phyloP scores from a whole-genome alignment of 2,113 vertebrate genomes.

The Grammomys surdaster region DNA sequence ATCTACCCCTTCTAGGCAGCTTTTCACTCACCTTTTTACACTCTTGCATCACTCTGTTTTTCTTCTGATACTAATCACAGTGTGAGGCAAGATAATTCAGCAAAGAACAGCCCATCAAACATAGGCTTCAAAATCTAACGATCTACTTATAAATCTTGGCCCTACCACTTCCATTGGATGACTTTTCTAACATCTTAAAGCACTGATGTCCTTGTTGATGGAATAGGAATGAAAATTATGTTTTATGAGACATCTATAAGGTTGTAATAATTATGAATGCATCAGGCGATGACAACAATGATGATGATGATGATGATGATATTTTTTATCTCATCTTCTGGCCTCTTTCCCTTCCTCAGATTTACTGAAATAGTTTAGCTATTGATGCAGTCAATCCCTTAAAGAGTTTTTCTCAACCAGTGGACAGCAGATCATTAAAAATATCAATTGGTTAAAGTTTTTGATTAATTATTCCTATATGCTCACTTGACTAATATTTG shows the following conservation, averaged over 20 bases:
- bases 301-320: background rate
- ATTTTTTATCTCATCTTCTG: background rate
- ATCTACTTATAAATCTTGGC: constrained; percentile 17
- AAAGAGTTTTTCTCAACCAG: constrained; percentile 47
- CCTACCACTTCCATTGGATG: constrained; percentile 24
- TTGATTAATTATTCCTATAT: constrained; percentile 69
- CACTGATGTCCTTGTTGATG: background rate
- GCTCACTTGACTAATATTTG: constrained; percentile 63
- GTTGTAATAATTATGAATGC: constrained; percentile 27
- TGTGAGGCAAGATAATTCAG: constrained; percentile 18
- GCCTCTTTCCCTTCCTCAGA: background rate
- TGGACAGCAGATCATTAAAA: constrained; percentile 59
- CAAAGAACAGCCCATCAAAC: background rate
- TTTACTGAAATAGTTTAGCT: constrained; percentile 44
- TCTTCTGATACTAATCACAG: constrained; percentile 47
- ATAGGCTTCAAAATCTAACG: background rate
- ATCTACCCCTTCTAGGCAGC: constrained; percentile 2
- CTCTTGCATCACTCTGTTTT: constrained; percentile 26
- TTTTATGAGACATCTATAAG: constrained; percentile 1
- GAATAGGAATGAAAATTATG: constrained; percentile 33
- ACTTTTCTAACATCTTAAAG: constrained; percentile 17
- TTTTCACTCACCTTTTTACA: background rate
- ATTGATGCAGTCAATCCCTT: constrained; percentile 35
- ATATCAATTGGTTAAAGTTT: constrained; percentile 68
- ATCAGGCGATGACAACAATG: background rate